phyloP scores from a whole-genome alignment of 2,888 invertebrate genomes.

The Rhingia campestris region DNA sequence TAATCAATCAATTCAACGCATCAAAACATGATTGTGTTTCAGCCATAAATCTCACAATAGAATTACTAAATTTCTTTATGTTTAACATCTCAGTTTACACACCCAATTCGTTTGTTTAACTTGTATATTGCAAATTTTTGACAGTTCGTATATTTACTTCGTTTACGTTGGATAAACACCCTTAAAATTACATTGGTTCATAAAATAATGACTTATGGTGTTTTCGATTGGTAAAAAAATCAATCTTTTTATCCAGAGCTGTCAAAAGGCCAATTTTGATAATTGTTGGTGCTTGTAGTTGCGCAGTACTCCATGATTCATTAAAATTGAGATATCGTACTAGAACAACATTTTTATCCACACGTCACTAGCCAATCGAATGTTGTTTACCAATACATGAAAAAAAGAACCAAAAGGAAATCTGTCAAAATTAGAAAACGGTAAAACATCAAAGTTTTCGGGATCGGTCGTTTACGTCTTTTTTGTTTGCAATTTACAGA shows the following conservation, averaged over 20 bases:
- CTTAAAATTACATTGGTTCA: no score
- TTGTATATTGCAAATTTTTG: no score
- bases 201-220: background rate
- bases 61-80: no score
- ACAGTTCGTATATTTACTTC: no score
- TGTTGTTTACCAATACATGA: constrained; percentile 40
- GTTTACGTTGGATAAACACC: no score
- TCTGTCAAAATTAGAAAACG: constrained; percentile 46
- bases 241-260: no score
- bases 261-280: no score
- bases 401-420: constrained; percentile 9
- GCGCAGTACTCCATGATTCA: background rate
- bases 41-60: no score
- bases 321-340: constrained; percentile 2
- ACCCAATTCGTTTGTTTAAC: no score
- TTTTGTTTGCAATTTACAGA: constrained; percentile 19
- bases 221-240: background rate
- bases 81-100: no score
- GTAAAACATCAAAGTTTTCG: constrained; percentile 40
- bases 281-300: background rate
- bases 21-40: no score
- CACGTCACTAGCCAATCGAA: constrained; percentile 49
- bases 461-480: background rate
- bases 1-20: no score
- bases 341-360: constrained; percentile 32